Evolutionary conservation across 2,888 invertebrate species (phyloP), one percentile per base, ranked within the genome.

Genomic region (Habroteleia sp.): DNA sequence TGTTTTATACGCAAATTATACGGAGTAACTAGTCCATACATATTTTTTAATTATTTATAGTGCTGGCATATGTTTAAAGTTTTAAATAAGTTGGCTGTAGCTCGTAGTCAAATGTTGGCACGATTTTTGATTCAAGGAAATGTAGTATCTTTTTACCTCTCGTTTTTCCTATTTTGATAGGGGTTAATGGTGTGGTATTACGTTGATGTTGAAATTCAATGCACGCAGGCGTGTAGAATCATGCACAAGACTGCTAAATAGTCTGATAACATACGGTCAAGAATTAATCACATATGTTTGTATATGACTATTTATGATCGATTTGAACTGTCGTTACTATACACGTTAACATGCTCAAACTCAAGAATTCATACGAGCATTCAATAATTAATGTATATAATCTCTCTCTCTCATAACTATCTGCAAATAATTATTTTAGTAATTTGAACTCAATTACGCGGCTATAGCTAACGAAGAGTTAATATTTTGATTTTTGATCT

Each of bases 321-420:
- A 27, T 58, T 68, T 41, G 41, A 58, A 41, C 16, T 13, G 16
- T 20, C 39, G 20, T 46, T 14, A 56, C 48, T 33, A 13, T 13
- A 7, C 25, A 7, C 8, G 48, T 17, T 48, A 42, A 54, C 56
- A 23, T 37, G 56, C 48, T 56, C 25, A 68, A 66, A n/a, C 20
- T 20, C 46, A 68, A 66, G 58, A 68, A 58, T 68, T 68, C 58
- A 68, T 48, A 41, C 46, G 13, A 48, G 33, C 58, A 50, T 48
- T n/a, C 41, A 48, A 33, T 41, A 41, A 58, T 68, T 58, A 39
- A 44, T 58, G 33, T 33, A 25, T 23, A 46, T 58, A 48, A 41
- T 48, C 29, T 33, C 42, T 33, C 33, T n/a, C n/a, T n/a, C n/a
- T n/a, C n/a, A n/a, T n/a, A n/a, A 3, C 14, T 35, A 65, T 65